Evolutionary conservation across 1,140 invertebrate genomes (phyloP), one percentile per base, ranked within the genome.

Genomic region (Neotoxoptera formosana): DNA sequence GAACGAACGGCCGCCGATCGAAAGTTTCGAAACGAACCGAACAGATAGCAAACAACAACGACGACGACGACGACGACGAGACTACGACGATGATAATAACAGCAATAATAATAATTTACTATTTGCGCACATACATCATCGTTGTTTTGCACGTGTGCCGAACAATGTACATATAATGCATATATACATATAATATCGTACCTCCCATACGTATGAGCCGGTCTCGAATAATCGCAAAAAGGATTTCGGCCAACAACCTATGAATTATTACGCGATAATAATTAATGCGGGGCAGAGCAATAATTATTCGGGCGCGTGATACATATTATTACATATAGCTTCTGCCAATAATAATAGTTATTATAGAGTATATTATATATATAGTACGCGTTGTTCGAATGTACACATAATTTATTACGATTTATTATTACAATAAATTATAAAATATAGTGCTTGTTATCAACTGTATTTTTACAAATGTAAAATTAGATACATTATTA

Each of bases 181-280:
- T 23, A 41, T 41, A 41, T 41, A 53, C 21, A 53, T 14, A 53
- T 53, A 17, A 3, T 51, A 51, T 17, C 0, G 7, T 53, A 53
- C 41, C 41, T 41, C 41, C 41, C 41, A 23, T n/a, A n/a, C n/a
- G n/a, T n/a, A 25, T 20, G 17, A 45, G 30, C 17, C 45, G 30
- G 30, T 1, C 20, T n/a, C n/a, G 86, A 87, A 87, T 87, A 48
- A 87, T 87, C 86, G 86, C 86, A 51, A 87, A 87, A 87, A 87
- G 45, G 86, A 48, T 48, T 87, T 87, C 20, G 47, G 86, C 30
- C 14, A 30, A 86, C 84, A 14, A n/a, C 41, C 86, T 51, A 87
- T 87, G 86, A 87, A 87, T 87, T 87, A 87, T 87, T 87, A 34
- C 86, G 21, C 86, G 25, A 34, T 87, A 87, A 87, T 87, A 87